These are phyloP conservation scores for Eolophus roseicapilla DNA, from an alignment of 2,113 vertebrate species.

Conservation along the genomic window DNA sequence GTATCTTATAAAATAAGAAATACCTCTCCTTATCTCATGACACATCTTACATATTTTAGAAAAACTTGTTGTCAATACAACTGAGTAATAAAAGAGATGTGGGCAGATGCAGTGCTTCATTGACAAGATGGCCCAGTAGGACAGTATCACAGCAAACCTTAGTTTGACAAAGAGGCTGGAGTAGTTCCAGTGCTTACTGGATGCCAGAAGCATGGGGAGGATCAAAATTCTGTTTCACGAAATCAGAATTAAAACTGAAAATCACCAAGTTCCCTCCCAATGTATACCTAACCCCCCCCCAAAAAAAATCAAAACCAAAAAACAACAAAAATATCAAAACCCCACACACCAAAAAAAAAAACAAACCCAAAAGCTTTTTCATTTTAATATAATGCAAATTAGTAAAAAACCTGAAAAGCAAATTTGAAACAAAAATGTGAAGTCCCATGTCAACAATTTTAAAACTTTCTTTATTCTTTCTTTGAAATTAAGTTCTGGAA, in stretches of 20 bases:
- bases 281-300: not conserved
- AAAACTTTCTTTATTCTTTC: not conserved
- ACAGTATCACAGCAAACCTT: not conserved
- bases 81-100: not conserved
- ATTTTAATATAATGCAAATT: not conserved
- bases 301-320: not conserved
- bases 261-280: not conserved
- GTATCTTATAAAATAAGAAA: not conserved
- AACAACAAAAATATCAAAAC: not conserved
- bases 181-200: not conserved
- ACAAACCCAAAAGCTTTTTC: fast-evolving
- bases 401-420: not conserved
- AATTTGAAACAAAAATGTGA: not conserved
- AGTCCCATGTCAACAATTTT: not conserved
- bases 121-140: not conserved
- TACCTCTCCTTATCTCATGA: not conserved
- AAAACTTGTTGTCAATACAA: not conserved
- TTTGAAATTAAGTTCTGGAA: not conserved
- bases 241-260: not conserved
- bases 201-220: not conserved
- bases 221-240: not conserved
- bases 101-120: not conserved
- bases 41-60: not conserved
- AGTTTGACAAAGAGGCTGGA: not conserved
- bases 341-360: not conserved